Base-by-base conservation (phyloP, 2,888 invertebrate species). In the Trichogramma evanescens region DNA sequence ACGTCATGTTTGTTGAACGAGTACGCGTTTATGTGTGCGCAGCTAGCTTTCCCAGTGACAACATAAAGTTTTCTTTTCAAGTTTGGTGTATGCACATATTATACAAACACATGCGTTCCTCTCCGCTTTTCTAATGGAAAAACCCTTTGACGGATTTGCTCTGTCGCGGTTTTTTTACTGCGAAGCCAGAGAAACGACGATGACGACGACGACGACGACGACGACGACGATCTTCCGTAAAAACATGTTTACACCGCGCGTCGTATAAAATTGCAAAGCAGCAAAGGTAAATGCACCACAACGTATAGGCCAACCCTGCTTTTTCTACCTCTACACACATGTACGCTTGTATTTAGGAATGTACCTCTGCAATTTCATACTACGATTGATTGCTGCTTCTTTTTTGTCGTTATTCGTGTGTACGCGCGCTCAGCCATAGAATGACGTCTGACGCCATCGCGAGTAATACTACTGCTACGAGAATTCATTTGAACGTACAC, bases 201-300 rank as follows among this genome's bases (percentile, higher is more conserved):
- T 26, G 26, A 26, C 26, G 26, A 26, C 26, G 26, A 48, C 55
- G 54, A 54, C 59, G 48, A 49, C n/a, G 26, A 26, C 26, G 26
- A 26, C 26, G 26, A 48, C 55, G 54, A 54, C 59, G 48, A 49
- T 54, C 54, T 59, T 40, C 44, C 52, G 50, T 57, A 51, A 56
- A 56, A 59, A 63, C 62, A 39, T 53, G 59, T 60, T 63, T 60
- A 60, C 56, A 60, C 57, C 50, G 50, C 48, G 41, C 26, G 26
- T 26, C 26, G 26, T 26, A 26, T 50, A 50, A 56, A 59, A 59
- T 57, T 57, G 56, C 58, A 48, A 56, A 58, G 50, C 46, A 45
- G 51, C 43, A 10, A 57, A 54, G 46, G 62, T 52, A 57, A 63
- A 57, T 52, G 59, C 51, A 46, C 26, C 42, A 5, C 49, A 40